phyloP scores from a whole-genome alignment of 2,797 vertebrate species.

The Silurus aristotelis region DNA sequence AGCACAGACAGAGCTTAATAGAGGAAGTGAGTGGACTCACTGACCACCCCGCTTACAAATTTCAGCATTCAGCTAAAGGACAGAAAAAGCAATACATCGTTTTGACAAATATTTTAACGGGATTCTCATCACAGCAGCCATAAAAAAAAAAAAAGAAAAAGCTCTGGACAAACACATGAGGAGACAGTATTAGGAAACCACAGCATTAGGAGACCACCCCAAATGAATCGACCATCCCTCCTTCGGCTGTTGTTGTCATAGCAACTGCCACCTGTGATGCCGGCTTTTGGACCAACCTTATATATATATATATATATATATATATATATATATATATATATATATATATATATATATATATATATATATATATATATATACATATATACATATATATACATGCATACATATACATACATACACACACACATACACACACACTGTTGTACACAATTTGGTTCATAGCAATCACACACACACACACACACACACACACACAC shows the following conservation, averaged over 20 bases:
- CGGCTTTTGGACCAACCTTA: conserved; percentile 1
- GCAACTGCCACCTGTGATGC: conserved; percentile 58
- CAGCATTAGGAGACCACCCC: not conserved
- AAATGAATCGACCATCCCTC: conserved; percentile 53
- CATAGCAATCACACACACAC: not conserved
- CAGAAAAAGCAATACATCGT: not conserved
- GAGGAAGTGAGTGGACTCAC: conserved; percentile 3
- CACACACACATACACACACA: too few relatives aligned
- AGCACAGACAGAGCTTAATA: not conserved
- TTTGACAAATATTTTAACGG: not conserved
- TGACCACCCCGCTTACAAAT: conserved; percentile 14
- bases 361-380: too few relatives aligned
- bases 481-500: too few relatives aligned
- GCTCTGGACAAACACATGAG: not conserved
- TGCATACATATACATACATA: too few relatives aligned
- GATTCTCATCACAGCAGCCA: not conserved
- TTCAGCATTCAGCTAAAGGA: not conserved
- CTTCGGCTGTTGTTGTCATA: conserved; percentile 72
- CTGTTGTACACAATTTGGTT: not conserved
- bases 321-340: too few relatives aligned
- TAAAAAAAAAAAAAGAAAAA: not conserved
- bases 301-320: too few relatives aligned
- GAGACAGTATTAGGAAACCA: not conserved
- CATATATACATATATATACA: too few relatives aligned
- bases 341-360: too few relatives aligned